phyloP scores from a whole-genome alignment of 2,888 invertebrate genomes.

The Amiota mariae region DNA sequence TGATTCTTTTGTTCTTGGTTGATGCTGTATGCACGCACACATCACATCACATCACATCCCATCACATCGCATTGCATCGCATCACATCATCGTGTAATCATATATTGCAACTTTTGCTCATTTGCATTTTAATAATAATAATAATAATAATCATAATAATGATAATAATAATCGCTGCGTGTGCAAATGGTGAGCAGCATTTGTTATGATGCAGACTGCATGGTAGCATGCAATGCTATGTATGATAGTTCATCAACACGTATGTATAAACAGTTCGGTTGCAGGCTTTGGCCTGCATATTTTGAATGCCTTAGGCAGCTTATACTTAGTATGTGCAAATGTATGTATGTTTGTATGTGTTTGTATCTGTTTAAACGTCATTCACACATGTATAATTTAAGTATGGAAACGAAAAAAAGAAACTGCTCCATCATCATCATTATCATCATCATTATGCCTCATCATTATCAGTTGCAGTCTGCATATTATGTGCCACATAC shows the following conservation, averaged over 20 bases:
- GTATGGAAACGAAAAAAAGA: too few relatives aligned
- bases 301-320: constrained; percentile 10
- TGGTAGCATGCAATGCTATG: neutral
- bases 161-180: constrained; percentile 31
- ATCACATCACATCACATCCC: too few relatives aligned
- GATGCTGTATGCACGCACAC: too few relatives aligned
- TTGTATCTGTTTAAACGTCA: constrained; percentile 11
- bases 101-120: constrained; percentile 51
- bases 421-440: neutral
- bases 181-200: constrained; percentile 7
- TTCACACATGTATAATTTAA: neutral
- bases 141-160: constrained; percentile 49
- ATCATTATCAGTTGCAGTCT: constrained; percentile 17
- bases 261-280: constrained; percentile 9
- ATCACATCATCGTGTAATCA: too few relatives aligned
- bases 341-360: neutral
- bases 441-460: constrained; percentile 10
- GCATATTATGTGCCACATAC: constrained; percentile 22
- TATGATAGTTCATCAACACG: constrained; percentile 30
- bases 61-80: too few relatives aligned
- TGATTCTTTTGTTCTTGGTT: too few relatives aligned
- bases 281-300: neutral
- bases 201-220: neutral
- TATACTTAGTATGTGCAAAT: neutral
- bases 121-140: constrained; percentile 63